Evolutionary conservation across 2,888 invertebrate genomes (phyloP).

Genomic region (Limnephilus rhombicus): DNA sequence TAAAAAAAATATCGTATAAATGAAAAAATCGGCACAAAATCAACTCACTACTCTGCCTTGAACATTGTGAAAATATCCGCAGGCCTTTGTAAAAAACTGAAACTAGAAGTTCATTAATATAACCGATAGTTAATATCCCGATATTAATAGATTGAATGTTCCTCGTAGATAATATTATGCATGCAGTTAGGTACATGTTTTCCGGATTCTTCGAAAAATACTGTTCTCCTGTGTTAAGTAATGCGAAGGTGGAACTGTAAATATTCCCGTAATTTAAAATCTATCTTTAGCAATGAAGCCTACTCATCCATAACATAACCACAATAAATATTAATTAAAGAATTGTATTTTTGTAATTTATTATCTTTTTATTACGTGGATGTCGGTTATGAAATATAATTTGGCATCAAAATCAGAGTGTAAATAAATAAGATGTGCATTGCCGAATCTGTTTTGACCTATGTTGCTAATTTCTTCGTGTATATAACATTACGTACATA

Average conservation of each 20-base stretch:
- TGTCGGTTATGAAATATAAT: background rate
- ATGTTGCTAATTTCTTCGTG: constrained; percentile 4
- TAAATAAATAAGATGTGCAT: constrained; percentile 12
- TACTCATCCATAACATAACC: background rate
- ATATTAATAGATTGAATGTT: background rate
- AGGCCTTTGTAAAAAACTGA: background rate
- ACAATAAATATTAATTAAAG: background rate
- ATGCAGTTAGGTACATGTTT: background rate
- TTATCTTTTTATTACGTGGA: background rate
- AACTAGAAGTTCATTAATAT: background rate
- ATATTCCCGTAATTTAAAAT: background rate
- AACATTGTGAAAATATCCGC: background rate
- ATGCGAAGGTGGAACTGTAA: background rate
- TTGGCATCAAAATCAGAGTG: constrained; percentile 25
- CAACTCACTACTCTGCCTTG: background rate
- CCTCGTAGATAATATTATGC: background rate
- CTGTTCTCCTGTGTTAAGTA: background rate
- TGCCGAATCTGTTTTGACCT: background rate
- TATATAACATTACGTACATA: constrained; percentile 17
- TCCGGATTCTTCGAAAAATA: background rate
- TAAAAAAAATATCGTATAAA: too few species aligned
- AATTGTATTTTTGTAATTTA: constrained; percentile 28
- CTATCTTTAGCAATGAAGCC: background rate
- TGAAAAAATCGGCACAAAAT: background rate
- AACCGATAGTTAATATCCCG: background rate